Evolutionary conservation across 2,797 vertebrate species (phyloP).

Genomic region (Zalophus californianus): DNA sequence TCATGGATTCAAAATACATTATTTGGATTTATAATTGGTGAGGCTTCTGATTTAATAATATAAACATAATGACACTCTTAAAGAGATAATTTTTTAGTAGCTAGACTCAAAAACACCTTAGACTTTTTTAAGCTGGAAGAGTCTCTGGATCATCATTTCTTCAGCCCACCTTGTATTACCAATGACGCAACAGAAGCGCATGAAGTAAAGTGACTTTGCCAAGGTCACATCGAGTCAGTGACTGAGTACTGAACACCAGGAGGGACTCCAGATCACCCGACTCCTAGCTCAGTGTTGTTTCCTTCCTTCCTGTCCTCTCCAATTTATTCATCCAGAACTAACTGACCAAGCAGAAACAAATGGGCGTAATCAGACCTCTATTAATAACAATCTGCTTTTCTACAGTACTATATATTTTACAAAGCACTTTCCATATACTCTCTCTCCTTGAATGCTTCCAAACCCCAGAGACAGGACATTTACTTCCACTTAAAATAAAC

Average conservation of each 20-base stretch:
- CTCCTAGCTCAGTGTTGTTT: neutral
- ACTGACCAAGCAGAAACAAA: slow-evolving; percentile 69
- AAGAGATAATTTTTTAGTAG: neutral
- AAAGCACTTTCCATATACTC: slow-evolving; percentile 34
- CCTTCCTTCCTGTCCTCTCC: slow-evolving; percentile 48
- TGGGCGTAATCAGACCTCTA: slow-evolving; percentile 42
- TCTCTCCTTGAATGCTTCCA: neutral
- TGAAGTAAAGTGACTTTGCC: slow-evolving; percentile 42
- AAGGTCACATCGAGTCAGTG: slow-evolving; percentile 53
- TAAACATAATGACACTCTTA: slow-evolving; percentile 52
- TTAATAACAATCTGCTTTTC: slow-evolving; percentile 63
- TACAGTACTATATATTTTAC: neutral
- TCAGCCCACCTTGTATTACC: neutral
- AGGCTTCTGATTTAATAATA: slow-evolving; percentile 11
- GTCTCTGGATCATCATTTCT: neutral
- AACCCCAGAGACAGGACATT: neutral
- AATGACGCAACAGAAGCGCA: slow-evolving; percentile 14
- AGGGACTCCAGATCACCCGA: slow-evolving; percentile 33
- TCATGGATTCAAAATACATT: neutral
- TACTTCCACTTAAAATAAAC: neutral
- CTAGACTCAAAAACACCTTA: neutral
- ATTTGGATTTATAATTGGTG: neutral
- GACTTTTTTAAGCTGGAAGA: neutral
- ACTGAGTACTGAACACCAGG: neutral
- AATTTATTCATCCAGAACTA: slow-evolving; percentile 56